Evolutionary conservation across 2,797 vertebrate species (phyloP), one percentile per base, ranked within the genome.

Genomic region (Clarias platycephalus): DNA sequence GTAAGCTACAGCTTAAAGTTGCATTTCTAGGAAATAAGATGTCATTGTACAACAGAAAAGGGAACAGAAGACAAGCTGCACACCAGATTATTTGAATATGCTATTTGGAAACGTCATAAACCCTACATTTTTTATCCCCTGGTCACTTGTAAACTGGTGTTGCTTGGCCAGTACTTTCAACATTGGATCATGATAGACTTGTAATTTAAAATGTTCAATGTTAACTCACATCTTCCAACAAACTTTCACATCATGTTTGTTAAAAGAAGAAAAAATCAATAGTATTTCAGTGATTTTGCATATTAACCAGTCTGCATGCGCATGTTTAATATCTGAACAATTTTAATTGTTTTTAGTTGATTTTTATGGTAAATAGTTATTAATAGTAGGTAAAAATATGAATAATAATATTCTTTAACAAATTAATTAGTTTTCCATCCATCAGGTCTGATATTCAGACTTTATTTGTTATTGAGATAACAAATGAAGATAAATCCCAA

Each of bases 101-200:
- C 53, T 22, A 15, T 60, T 40, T 78, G 9, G 5, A 40, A 40
- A 62, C 75, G 16, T 1, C 15, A 10, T 31, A 57, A 76, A 10
- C 16, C 31, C 4, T 34, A 57, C 28, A 76, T 26, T 34, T 79
- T 79, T 77, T 22, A 77, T 15, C 20, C n/a, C 12, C 28, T 1
- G 7, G 37, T 44, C 7, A 1, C 34, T 79, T 58, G 24, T 63
- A 63, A 63, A 44, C 76, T 63, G 7, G 34, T 40, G 76, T 79
- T 79, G 3, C 58, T 63, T 79, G 60, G 60, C 60, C 2, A 26
- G 60, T 49, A 79, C 13, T 63, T n/a, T 22, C 34, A 63, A 63
- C 31, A 24, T 79, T 79, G 76, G 40, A 44, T 40, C 58, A 62
- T 63, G 58, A 79, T 79, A 79, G 58, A 15, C 34, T 79, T 79